These are phyloP conservation scores for Morone chrysops DNA, from an alignment of 2,113 vertebrate species.

Conservation along the genomic window DNA sequence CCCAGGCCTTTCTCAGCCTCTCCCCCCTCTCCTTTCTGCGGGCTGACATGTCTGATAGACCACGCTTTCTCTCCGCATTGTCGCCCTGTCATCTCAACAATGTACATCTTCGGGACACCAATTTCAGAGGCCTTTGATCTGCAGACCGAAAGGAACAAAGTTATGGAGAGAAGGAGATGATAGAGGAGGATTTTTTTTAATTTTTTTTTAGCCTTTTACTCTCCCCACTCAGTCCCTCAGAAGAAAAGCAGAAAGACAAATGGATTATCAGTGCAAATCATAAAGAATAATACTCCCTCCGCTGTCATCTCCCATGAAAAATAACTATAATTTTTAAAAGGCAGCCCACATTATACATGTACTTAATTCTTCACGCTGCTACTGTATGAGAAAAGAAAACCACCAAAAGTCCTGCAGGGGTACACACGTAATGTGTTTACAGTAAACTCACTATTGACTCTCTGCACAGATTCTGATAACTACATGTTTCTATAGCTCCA, in stretches of 20 bases:
- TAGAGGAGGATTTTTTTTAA: slow-evolving; percentile 74
- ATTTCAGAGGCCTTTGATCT: slow-evolving; percentile 92
- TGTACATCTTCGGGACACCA: slow-evolving; percentile 89
- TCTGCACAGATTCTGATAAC: neutral
- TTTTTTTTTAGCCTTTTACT: neutral
- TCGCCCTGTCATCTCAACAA: slow-evolving; percentile 91
- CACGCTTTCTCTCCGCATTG: slow-evolving; percentile 89
- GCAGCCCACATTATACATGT: neutral
- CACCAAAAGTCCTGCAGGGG: neutral
- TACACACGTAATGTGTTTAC: neutral
- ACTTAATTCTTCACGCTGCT: neutral
- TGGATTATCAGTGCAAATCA: slow-evolving; percentile 58
- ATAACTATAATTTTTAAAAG: neutral
- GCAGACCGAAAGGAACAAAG: slow-evolving; percentile 92
- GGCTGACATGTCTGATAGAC: slow-evolving; percentile 90
- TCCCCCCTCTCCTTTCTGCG: slow-evolving; percentile 80
- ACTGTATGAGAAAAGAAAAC: neutral
- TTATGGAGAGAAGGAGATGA: slow-evolving; percentile 87
- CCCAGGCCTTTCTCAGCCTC: slow-evolving; percentile 69
- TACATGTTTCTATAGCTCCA: neutral
- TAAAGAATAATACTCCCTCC: slow-evolving; percentile 11
- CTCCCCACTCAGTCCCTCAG: neutral
- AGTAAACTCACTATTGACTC: slow-evolving; percentile 6
- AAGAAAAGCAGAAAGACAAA: slow-evolving; percentile 67
- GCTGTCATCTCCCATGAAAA: slow-evolving; percentile 12